These are phyloP conservation scores for cattle (Bos taurus) DNA, from an alignment of 2,113 vertebrate species.

Conservation along the genomic window DNA sequence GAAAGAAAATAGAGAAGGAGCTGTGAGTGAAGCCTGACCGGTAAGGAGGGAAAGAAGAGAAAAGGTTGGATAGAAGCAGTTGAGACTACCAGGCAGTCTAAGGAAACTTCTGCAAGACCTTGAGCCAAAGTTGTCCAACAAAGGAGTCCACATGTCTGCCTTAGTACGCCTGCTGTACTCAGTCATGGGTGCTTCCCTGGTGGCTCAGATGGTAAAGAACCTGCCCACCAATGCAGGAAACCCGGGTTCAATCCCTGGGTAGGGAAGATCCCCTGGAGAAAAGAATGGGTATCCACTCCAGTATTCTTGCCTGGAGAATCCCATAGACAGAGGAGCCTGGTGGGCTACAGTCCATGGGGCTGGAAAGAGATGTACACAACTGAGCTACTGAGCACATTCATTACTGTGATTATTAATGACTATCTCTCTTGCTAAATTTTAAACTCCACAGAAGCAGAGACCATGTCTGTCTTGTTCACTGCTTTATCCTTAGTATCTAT, in stretches of 20 bases:
- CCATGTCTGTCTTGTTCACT: background rate
- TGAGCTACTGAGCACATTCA: background rate
- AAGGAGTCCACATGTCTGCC: background rate
- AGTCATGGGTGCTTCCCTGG: background rate
- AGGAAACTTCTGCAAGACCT: background rate
- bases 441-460: background rate
- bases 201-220: background rate
- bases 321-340: background rate
- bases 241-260: background rate
- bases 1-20: background rate
- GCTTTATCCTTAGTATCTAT: background rate
- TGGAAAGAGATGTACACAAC: background rate
- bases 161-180: background rate
- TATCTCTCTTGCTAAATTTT: constrained; percentile 9
- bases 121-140: background rate
- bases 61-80: background rate
- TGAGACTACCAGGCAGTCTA: background rate
- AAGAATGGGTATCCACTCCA: background rate
- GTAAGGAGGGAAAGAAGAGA: background rate
- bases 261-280: background rate
- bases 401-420: background rate
- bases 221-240: background rate
- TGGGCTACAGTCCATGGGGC: background rate
- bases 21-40: background rate
- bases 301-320: background rate